These are phyloP conservation scores for Leucoptera coffeella DNA, from an alignment of 2,888 invertebrate genomes.

Conservation along the genomic window DNA sequence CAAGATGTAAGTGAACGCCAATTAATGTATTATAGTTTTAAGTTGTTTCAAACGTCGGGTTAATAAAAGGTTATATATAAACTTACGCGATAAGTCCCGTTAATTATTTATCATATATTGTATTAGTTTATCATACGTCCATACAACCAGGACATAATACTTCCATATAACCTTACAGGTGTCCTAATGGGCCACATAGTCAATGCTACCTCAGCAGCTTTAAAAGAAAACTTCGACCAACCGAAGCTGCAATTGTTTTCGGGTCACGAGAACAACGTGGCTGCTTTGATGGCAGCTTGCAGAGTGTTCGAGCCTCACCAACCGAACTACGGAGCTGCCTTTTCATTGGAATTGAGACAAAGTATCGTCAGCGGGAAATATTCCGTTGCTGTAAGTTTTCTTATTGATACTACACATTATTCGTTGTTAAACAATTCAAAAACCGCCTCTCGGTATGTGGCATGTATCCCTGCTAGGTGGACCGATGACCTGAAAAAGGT, in stretches of 20 bases:
- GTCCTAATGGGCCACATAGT: slow-evolving; percentile 41
- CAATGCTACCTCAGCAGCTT: slow-evolving; percentile 28
- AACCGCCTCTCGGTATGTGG: neutral
- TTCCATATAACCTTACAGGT: slow-evolving; percentile 16
- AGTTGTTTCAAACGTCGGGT: neutral
- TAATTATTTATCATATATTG: no score
- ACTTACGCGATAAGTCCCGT: no score
- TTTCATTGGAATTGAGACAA: slow-evolving; percentile 47
- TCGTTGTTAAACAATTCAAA: neutral
- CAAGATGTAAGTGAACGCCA: no score
- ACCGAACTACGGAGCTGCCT: slow-evolving; percentile 50
- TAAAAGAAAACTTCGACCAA: slow-evolving; percentile 23
- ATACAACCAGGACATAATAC: neutral
- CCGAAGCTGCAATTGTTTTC: slow-evolving; percentile 46
- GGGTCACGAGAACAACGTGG: slow-evolving; percentile 61
- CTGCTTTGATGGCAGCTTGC: slow-evolving; percentile 49
- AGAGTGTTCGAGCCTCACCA: slow-evolving; percentile 49
- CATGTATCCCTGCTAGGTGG: no score
- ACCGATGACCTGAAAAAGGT: no score
- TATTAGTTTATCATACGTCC: neutral
- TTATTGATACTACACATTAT: neutral
- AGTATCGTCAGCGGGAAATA: slow-evolving; percentile 15
- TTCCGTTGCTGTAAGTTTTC: slow-evolving; percentile 33
- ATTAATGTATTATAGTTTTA: neutral
- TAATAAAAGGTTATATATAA: neutral